These are phyloP conservation scores for Poeciliopsis occidentalis DNA, from an alignment of 2,113 vertebrate genomes.

Conservation along the genomic window DNA sequence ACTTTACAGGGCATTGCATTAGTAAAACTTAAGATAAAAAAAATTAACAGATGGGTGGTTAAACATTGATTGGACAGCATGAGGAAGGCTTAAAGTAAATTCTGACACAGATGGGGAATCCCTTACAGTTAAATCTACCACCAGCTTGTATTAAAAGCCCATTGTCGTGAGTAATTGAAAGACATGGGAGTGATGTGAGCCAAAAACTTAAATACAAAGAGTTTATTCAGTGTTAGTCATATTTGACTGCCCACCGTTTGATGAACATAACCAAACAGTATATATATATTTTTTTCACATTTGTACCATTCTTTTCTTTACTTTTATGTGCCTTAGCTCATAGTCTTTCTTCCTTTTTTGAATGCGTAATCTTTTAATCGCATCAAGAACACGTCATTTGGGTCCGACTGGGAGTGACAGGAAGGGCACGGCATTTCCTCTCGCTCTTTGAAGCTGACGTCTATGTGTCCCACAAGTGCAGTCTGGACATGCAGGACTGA, in stretches of 20 bases:
- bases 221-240: conserved; percentile 5
- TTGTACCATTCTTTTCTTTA: background rate
- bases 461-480: conserved; percentile 51
- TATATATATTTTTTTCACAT: background rate
- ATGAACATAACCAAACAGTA: conserved; percentile 10
- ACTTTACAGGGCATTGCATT: background rate
- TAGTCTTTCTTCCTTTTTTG: conserved; percentile 5
- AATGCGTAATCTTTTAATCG: conserved; percentile 63
- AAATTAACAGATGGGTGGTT: conserved; percentile 32
- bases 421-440: conserved; percentile 78
- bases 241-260: conserved; percentile 5
- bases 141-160: conserved; percentile 6
- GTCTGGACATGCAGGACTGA: conserved; percentile 57
- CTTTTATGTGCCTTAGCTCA: conserved; percentile 28
- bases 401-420: conserved; percentile 71
- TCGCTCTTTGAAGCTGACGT: conserved; percentile 70
- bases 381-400: conserved; percentile 63
- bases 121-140: conserved; percentile 13
- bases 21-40: conserved; percentile 13
- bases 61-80: conserved; percentile 38
- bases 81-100: conserved; percentile 20
- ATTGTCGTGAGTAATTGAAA: conserved; percentile 38
- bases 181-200: conserved; percentile 28
- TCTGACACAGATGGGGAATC: conserved; percentile 32
- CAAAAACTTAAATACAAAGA: conserved; percentile 19